Base-by-base conservation (phyloP, 2,797 vertebrate species). In the Gephyroberyx darwinii region DNA sequence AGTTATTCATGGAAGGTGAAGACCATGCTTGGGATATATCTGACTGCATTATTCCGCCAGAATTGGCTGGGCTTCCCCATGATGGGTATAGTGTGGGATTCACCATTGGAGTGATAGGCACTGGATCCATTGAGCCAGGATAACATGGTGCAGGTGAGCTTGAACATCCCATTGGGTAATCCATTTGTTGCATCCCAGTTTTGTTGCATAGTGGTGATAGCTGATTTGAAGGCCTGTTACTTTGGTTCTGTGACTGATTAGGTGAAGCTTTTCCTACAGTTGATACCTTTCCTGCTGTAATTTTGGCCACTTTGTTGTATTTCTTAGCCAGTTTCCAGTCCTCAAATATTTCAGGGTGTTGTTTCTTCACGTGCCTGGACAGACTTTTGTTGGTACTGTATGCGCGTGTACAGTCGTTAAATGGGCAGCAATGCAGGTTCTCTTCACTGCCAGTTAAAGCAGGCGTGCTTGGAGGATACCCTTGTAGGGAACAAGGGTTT, bases 301-400 rank as follows among this genome's bases (percentile, higher is more conserved):
- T 92, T 89, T 95, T 96, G 56, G 93, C 93, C 5, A 95, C 95
- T 90, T 95, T 97, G 90, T 96, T 98, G 60, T 94, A 98, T 80
- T 95, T 99, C 75, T 95, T 95, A 26, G 98, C 95, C 79, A 97
- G 90, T 91, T 99, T 99, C 95, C 97, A 98, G 79, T 95, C 94
- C 76, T 96, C 95, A 37, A 99, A 99, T 73, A 97, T 96, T 84
- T 98, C 96, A 17, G 97, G 96, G 78, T 99, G 98, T 41, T 96
- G 95, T 73, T 98, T 97, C 89, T 99, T 99, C 88, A 99, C 97
- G 60, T 99, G 98, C 81, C 98, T 95, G 14, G 97, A 97, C 83
- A 99, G 95, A 91, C 98, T 99, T 87, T 98, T 98, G 58, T 96
- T 96, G 3, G 97, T 99, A 88, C 97, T 98, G 78, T 99, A 99